A percentile compares a stretch with the other conserved stretches of the same genome.
Evolutionary conservation across 1,140 invertebrate species (phyloP).

Genomic region (Drosophila ohnishii): DNA sequence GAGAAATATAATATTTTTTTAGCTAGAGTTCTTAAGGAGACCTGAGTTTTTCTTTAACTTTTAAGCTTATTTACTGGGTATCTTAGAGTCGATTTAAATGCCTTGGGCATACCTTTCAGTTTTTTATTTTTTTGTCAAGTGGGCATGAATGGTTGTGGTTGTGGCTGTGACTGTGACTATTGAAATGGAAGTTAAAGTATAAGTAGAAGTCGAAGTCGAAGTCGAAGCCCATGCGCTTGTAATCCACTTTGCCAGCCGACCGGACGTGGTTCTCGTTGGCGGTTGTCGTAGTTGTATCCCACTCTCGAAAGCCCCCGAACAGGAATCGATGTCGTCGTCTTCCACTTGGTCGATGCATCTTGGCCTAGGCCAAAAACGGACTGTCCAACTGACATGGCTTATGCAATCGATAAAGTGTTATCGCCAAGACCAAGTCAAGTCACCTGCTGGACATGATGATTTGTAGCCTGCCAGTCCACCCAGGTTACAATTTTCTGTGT

Average conservation of each 20-base stretch:
- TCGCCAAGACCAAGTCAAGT: constrained; percentile 29
- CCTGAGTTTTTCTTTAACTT: background rate
- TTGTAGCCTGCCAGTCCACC: constrained; percentile 38
- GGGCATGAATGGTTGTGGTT: constrained; percentile 37
- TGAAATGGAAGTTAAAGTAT: constrained; percentile 28
- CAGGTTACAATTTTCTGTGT: constrained; percentile 30
- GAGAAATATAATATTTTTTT: background rate
- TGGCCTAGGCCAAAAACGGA: constrained; percentile 8
- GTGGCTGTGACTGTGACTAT: background rate
- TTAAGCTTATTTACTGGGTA: background rate
- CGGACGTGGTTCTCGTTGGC: constrained; percentile 61
- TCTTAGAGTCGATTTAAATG: background rate
- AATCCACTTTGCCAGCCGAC: constrained; percentile 52
- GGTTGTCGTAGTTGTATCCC: constrained; percentile 30
- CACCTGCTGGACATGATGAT: constrained; percentile 48
- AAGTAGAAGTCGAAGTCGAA: constrained; percentile 23
- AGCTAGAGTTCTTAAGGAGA: background rate
- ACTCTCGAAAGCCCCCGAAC: constrained; percentile 18
- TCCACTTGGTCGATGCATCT: constrained; percentile 10
- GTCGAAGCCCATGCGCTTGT: constrained; percentile 45
- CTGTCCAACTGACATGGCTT: constrained; percentile 19
- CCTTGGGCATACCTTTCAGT: background rate
- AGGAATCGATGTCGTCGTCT: constrained; percentile 26
- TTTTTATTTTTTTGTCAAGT: constrained; percentile 35
- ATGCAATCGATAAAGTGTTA: constrained; percentile 47